Base-by-base conservation (phyloP, 2,797 vertebrate species). In the Tympanoctomys barrerae region DNA sequence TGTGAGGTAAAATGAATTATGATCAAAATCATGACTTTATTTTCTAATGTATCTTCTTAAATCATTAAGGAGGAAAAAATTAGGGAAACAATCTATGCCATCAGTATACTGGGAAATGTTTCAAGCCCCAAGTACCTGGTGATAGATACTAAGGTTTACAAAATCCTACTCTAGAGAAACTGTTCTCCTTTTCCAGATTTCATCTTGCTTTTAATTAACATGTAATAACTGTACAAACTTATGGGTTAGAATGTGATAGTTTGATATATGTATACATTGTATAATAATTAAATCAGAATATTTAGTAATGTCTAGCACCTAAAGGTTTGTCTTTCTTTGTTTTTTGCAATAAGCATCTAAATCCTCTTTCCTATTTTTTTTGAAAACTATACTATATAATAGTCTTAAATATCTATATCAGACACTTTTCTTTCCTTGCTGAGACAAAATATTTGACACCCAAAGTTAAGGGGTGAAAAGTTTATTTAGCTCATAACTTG, bases 1-100 rank as follows among this genome's bases (percentile, higher is more conserved):
- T 70, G 18, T 84, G 70, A 96, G 94, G 16, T n/a, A 92, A 96
- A 86, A 28, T 82, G 71, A 91, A 70, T 90, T 78, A 82, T 75
- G 54, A 73, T 3, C 87, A 3, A 90, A 77, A 33, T 57, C 13
- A 70, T 73, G 26, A 71, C 73, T 87, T 89, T 66, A 87, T 83
- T 94, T 87, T 90, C 54, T 64, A 81, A 81, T 8, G 18, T 81
- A 18, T 2, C 52, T 85, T 79, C 80, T 46, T 42, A 71, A 85
- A 75, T 66, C 57, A 26, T 46, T 1, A 26, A 24, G 70, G 82
- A 70, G 80, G 77, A 6, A 89, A 93, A 39, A 94, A 18, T 21
- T 54, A 52, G 36, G 13, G 39, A 64, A 88, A 39, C 1, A 18
- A 59, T 13, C 36, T 73, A 49, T 21, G 33, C 24, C 7, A 14